Evolutionary conservation across 2,888 invertebrate species (phyloP), one percentile per base, ranked within the genome.

Genomic region (Mimas tiliae): DNA sequence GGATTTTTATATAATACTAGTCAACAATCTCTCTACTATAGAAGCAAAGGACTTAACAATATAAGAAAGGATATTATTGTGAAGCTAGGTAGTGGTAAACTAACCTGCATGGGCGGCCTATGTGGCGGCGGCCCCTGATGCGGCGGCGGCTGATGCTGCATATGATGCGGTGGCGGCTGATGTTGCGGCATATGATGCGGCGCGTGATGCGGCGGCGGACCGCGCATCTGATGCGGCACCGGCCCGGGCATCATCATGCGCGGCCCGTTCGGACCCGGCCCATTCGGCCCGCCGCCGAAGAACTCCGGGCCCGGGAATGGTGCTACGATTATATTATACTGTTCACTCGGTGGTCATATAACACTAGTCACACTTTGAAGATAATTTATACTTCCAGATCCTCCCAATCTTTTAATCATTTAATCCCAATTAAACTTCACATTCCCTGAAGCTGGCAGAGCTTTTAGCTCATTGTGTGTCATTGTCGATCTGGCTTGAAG

Each of bases 101-200:
- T 64, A 74, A 91, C 93, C 86, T 91, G 93, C 95, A 95, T 95
- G 67, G 95, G 95, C 14, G 95, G 95, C 68, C 95, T 92, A 72
- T 95, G 95, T 14, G 93, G 92, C 65, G 94, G 94, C 0, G 94
- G 94, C 0, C 94, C 93, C 68, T 95, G 91, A 78, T 94, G 94
- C 72, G 94, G 95, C 64, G 95, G 94, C 55, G 95, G 94, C 79
- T 94, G 93, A 63, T 92, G 93, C 67, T 79, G 86, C 84, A 88
- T 75, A 69, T 88, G 89, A 64, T 89, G 89, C 70, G 92, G 90
- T 51, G 91, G 90, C 6, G 89, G 94, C 76, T 91, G 91, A 70
- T 92, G 93, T 75, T 87, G 90, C 67, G 80, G 89, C 85, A 91
- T 83, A 72, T 92, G 93, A 69, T 93, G 93, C n/a, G 88, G 86